Conservation (phyloP, 1,140 invertebrate species). For the Drosophila carrolli region DNA sequence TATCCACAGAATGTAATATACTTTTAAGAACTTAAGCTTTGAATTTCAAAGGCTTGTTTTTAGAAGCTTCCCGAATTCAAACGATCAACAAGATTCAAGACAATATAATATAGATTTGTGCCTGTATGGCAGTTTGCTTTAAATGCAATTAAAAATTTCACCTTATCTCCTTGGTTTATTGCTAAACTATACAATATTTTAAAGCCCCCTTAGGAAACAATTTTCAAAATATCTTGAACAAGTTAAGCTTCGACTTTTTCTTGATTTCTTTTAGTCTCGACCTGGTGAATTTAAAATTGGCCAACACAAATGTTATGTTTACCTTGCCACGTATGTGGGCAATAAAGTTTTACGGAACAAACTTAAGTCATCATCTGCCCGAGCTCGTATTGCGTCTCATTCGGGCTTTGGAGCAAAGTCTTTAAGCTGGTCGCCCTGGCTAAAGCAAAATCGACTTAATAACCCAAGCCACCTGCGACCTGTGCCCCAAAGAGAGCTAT, state of each 20-base stretch:
- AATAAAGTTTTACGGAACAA: conserved; percentile 26
- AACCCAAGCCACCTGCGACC: conserved; percentile 61
- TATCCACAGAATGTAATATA: too few species aligned
- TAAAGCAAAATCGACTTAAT: conserved; percentile 63
- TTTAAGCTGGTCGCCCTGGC: conserved; percentile 35
- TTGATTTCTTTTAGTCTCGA: neutral
- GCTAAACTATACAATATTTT: too few species aligned
- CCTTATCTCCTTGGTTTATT: neutral
- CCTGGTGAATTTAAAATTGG: neutral
- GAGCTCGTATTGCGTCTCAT: conserved; percentile 25
- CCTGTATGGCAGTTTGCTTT: too few species aligned
- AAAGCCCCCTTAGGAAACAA: neutral
- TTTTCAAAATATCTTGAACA: conserved; percentile 1
- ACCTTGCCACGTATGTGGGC: neutral
- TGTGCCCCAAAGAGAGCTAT: conserved; percentile 19
- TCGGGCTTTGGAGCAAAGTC: conserved; percentile 27
- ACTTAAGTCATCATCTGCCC: conserved; percentile 45
- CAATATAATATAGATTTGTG: too few species aligned
- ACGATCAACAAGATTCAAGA: neutral
- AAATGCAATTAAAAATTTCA: neutral
- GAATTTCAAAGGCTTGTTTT: neutral
- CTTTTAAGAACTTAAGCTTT: too few species aligned
- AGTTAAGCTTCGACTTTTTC: neutral
- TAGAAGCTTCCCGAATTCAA: neutral
- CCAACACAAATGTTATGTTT: conserved; percentile 15